Evolutionary conservation across 1,140 invertebrate species (phyloP).

Genomic region (Rhynchophorus ferrugineus): DNA sequence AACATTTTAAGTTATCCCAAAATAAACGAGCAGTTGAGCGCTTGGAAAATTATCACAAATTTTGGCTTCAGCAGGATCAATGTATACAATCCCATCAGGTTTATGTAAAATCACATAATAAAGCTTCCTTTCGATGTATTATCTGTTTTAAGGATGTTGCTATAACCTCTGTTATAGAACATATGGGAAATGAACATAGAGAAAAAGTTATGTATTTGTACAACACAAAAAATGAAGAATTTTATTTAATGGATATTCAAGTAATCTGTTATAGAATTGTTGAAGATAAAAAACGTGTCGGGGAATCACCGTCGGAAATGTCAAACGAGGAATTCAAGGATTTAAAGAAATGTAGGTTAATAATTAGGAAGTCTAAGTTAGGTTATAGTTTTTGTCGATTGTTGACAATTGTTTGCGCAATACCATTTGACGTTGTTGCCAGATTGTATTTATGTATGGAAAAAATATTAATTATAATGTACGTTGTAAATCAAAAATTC

Average conservation of each 20-base stretch:
- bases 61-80: constrained; percentile 23
- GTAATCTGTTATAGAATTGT: constrained; percentile 20
- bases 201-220: constrained; percentile 19
- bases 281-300: constrained; percentile 1
- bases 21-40: constrained; percentile 2
- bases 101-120: constrained; percentile 20
- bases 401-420: no score
- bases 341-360: no score
- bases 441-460: no score
- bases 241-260: constrained; percentile 24
- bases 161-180: constrained; percentile 4
- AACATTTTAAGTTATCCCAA: constrained; percentile 20
- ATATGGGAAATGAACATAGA: constrained; percentile 22
- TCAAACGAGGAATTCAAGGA: not conserved
- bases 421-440: no score
- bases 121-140: constrained; percentile 14
- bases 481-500: no score
- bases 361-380: no score
- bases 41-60: constrained; percentile 24
- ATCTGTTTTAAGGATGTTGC: constrained; percentile 8
- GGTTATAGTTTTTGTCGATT: no score
- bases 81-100: constrained; percentile 29
- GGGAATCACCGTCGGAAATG: not conserved
- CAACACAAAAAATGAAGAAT: constrained; percentile 12
- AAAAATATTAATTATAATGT: no score